Base-by-base conservation (phyloP, 1,140 invertebrate species). In the Manduca sexta region DNA sequence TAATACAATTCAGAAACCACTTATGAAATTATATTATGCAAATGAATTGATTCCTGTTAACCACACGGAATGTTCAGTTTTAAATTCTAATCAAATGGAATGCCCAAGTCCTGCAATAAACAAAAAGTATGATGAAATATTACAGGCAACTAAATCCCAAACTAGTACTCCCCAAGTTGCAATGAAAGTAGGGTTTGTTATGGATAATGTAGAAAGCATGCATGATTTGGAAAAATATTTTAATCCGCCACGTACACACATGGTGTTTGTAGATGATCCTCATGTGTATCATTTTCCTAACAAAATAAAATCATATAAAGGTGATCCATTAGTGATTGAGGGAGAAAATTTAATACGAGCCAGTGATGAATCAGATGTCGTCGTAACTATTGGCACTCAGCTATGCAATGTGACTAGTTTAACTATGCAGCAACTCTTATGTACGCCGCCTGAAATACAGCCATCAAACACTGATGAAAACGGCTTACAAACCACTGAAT, bases 281-380 rank as follows among this genome's bases (percentile, higher is more conserved):
- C 92, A 92, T 58, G 96, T 98, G 71, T 92, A 92, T 60, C 90
- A 94, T 45, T 98, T 98, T 82, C 91, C 93, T 0, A 93, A 93
- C 60, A 88, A 90, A 43, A 88, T 97, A 1, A 98, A 98, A 80
- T 89, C 94, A 0, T 97, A 97, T 67, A 97, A 98, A 74, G 97
- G 96, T 18, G 97, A 99, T 77, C 94, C 95, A 3, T 84, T 99
- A 35, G 97, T 99, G 1, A 97, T 99, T 61, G 96, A 98, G 84
- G 97, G 97, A 5, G 93, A 96, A 76, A 94, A 96, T 80, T 87
- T 99, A 52, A 96, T 96, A 74, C 89, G 94, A 55, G 97, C 96
- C 5, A 94, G 95, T 74, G 95, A 96, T 76, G 95, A 98, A 82
- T 92, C 93, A 14, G 97, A 98, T 85, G 95, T 99, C 1, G 91